Conservation (phyloP, 1,140 invertebrate genomes). For the Megalopta genalis region DNA sequence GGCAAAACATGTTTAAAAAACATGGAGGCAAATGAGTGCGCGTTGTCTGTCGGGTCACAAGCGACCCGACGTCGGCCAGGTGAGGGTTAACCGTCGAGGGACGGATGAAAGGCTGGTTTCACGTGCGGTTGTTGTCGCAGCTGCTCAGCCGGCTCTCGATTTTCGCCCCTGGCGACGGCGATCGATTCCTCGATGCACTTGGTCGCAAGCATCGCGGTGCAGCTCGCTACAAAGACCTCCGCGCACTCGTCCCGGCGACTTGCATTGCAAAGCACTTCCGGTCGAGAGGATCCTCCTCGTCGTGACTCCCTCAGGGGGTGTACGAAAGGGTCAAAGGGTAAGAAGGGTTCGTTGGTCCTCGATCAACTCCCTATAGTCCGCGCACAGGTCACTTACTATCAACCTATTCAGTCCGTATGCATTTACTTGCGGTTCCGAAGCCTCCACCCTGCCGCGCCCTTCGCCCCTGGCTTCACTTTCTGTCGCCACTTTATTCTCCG, state of each 20-base stretch:
- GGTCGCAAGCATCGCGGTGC: constrained; percentile 43
- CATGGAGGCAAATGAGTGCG: too few relatives aligned
- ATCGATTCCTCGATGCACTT: constrained; percentile 55
- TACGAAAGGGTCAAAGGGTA: constrained; percentile 66
- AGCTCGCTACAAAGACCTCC: constrained; percentile 51
- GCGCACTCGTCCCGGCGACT: constrained; percentile 53
- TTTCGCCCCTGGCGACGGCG: constrained; percentile 43
- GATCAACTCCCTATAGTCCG: constrained; percentile 47
- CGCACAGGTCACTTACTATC: constrained; percentile 40
- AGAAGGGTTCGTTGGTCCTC: constrained; percentile 68
- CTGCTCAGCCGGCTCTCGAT: constrained; percentile 11
- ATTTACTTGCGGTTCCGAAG: constrained; percentile 47
- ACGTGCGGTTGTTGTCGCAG: background rate
- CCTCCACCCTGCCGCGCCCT: background rate
- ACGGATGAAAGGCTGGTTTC: background rate
- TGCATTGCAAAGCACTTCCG: constrained; percentile 68
- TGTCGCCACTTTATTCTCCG: constrained; percentile 15
- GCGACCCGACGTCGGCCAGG: too few relatives aligned
- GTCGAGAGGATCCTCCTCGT: constrained; percentile 59
- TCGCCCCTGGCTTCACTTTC: constrained; percentile 4
- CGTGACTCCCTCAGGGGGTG: constrained; percentile 35
- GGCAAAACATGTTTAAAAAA: too few relatives aligned
- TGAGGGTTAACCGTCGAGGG: too few relatives aligned
- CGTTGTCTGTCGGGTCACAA: too few relatives aligned
- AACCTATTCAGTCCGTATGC: constrained; percentile 49